Evolutionary conservation across 2,888 invertebrate species (phyloP).

Genomic region (Stenodema calcarata): DNA sequence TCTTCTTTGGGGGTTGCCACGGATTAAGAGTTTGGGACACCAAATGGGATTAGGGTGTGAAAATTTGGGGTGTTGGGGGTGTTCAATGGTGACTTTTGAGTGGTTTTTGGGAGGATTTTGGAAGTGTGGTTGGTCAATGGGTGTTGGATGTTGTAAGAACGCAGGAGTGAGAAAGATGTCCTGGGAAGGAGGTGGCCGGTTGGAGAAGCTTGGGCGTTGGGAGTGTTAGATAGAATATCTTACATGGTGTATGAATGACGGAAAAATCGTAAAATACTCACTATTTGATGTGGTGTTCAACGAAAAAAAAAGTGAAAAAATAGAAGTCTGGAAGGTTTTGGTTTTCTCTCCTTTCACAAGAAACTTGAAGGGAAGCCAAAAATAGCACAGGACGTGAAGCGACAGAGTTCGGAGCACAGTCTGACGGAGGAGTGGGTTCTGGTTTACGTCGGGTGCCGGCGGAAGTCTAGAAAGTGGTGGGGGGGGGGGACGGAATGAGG

Average conservation of each 20-base stretch:
- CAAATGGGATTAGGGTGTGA: neutral
- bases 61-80: neutral
- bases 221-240: neutral
- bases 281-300: neutral
- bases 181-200: conserved; percentile 18
- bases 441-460: neutral
- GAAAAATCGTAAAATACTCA: neutral
- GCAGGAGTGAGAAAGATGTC: conserved; percentile 28
- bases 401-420: neutral
- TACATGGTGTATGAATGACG: neutral
- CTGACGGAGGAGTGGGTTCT: neutral
- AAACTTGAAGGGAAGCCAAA: neutral
- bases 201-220: neutral
- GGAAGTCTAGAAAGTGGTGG: neutral
- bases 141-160: neutral
- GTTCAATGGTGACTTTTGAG: neutral
- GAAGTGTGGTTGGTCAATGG: neutral
- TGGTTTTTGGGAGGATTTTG: neutral
- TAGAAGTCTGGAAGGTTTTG: neutral
- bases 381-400: neutral
- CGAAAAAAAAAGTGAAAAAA: neutral
- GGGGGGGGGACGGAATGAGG: neutral
- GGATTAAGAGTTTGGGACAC: neutral
- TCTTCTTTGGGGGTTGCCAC: neutral
- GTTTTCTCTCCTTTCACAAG: neutral